phyloP scores from a whole-genome alignment of 2,888 invertebrate genomes.

The Eristalis tenax region DNA sequence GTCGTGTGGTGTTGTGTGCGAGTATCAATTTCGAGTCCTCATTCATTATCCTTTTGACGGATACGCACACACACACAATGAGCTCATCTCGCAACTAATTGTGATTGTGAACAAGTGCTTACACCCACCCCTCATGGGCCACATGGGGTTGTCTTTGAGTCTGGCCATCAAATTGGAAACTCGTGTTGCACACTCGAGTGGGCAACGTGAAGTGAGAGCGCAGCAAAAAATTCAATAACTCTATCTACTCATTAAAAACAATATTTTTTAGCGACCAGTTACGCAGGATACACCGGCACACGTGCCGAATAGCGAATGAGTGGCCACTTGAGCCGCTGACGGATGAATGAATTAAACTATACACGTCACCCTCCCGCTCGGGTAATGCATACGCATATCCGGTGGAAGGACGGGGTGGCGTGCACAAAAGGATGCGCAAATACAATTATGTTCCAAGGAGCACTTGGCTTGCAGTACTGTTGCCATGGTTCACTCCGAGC shows the following conservation, averaged over 20 bases:
- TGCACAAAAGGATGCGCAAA: constrained; percentile 54
- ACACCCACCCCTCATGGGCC: neutral
- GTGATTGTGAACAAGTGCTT: constrained; percentile 52
- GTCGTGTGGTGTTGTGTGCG: neutral
- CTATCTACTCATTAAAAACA: constrained; percentile 61
- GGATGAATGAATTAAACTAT: constrained; percentile 52
- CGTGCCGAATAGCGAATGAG: constrained; percentile 38
- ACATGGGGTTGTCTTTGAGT: constrained; percentile 24
- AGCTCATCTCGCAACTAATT: constrained; percentile 42
- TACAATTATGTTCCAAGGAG: constrained; percentile 38
- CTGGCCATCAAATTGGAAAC: constrained; percentile 67
- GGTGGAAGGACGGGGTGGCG: constrained; percentile 42
- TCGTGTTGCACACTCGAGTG: constrained; percentile 63
- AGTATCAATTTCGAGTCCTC: constrained; percentile 55
- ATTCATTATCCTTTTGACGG: constrained; percentile 19
- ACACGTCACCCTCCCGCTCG: neutral
- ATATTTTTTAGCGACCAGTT: constrained; percentile 47
- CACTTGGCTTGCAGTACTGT: constrained; percentile 9
- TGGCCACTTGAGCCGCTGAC: constrained; percentile 54
- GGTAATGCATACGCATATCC: constrained; percentile 52
- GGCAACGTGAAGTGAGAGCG: constrained; percentile 3
- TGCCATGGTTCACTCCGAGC: neutral
- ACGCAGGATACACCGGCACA: constrained; percentile 25
- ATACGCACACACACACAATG: constrained; percentile 37
- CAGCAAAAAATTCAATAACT: constrained; percentile 60